Conservation (phyloP, 2,797 vertebrate genomes). For the Xiphorhynchus erythropygius region DNA sequence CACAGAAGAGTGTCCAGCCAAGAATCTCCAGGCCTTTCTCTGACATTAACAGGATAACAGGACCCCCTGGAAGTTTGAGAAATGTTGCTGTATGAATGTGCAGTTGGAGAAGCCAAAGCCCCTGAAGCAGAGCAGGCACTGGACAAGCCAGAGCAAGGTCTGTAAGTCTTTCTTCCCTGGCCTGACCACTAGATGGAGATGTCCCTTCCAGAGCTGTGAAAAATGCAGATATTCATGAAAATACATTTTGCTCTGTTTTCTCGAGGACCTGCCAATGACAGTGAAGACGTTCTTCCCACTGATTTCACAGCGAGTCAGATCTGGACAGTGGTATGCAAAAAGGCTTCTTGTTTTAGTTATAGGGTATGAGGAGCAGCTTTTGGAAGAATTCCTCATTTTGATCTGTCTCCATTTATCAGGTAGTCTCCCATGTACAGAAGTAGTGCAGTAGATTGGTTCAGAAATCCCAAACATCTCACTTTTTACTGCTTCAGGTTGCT, state of each 20-base stretch:
- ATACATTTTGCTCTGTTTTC: neutral
- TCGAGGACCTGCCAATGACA: neutral
- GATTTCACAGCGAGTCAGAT: neutral
- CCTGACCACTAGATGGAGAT: conserved; percentile 24
- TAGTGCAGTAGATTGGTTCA: neutral
- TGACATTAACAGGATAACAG: conserved; percentile 41
- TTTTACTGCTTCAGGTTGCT: neutral
- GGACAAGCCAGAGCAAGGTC: neutral
- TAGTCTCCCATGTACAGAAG: neutral
- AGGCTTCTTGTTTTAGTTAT: neutral
- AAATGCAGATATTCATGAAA: neutral
- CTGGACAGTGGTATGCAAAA: neutral
- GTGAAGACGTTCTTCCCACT: neutral
- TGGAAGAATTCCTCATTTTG: neutral
- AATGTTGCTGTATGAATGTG: neutral
- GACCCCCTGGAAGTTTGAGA: conserved; percentile 57
- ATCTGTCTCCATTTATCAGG: fast-evolving
- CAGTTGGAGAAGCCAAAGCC: conserved; percentile 27
- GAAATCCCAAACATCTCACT: neutral
- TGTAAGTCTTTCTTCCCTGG: neutral
- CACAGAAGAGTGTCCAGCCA: neutral
- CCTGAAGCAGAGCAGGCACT: neutral
- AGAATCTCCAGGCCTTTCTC: conserved; percentile 51
- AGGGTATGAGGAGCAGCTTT: neutral
- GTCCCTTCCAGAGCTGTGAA: neutral